Percentiles rank a stretch among this genome's conserved stretches.
phyloP scores from a whole-genome alignment of 2,888 invertebrate species.

The Lepidochitona cinerea region DNA sequence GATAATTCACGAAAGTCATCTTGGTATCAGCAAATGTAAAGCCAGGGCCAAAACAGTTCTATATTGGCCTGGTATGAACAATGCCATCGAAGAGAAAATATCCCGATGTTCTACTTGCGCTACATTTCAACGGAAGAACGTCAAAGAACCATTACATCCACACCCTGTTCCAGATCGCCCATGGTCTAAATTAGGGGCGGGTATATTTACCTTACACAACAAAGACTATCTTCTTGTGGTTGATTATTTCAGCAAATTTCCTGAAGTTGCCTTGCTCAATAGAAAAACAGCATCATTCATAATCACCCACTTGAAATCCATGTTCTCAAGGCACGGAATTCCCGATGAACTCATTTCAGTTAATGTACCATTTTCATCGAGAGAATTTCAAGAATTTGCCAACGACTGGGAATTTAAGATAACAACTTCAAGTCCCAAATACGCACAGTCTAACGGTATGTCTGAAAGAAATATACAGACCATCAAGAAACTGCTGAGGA shows the following conservation, averaged over 20 bases:
- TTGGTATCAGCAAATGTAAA: slow-evolving; percentile 21
- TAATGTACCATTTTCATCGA: slow-evolving; percentile 29
- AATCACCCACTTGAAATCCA: slow-evolving; percentile 12
- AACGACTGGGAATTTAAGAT: slow-evolving; percentile 5
- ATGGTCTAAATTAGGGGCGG: slow-evolving; percentile 21
- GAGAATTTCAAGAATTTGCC: slow-evolving; percentile 17
- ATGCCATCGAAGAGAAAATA: neutral
- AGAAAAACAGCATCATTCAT: slow-evolving; percentile 16
- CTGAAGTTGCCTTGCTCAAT: slow-evolving; percentile 14
- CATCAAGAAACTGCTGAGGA: slow-evolving; percentile 23
- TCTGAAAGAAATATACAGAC: slow-evolving; percentile 13
- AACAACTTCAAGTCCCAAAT: slow-evolving; percentile 14
- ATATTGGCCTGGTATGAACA: slow-evolving; percentile 19
- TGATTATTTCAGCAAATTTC: slow-evolving; percentile 25
- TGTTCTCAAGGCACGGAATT: neutral
- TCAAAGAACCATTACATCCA: slow-evolving; percentile 21
- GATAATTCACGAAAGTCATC: slow-evolving; percentile 19
- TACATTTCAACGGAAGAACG: slow-evolving; percentile 12
- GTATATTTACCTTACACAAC: slow-evolving; percentile 18
- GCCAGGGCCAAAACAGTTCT: slow-evolving; percentile 19
- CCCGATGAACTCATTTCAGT: slow-evolving; percentile 25
- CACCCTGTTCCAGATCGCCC: slow-evolving; percentile 19
- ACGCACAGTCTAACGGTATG: slow-evolving; percentile 27
- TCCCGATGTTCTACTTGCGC: no score
- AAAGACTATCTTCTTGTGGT: slow-evolving; percentile 24